phyloP scores from a whole-genome alignment of 2,888 invertebrate genomes.

The Troilus luridus region DNA sequence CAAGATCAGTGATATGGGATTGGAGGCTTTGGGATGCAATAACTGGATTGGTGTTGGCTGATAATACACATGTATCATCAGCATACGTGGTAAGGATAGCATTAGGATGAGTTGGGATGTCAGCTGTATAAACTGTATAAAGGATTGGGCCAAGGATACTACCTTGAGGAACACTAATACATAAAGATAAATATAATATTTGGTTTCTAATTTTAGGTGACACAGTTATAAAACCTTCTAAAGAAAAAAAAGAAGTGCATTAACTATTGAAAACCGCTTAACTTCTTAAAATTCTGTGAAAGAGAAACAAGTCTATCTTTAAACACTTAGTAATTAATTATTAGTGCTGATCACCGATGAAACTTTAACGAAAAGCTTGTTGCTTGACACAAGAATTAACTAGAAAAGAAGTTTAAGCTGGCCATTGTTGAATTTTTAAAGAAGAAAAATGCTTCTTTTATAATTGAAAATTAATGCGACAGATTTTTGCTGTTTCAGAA shows the following conservation, averaged over 20 bases:
- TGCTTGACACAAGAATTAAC: not conserved
- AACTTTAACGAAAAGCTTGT: slow-evolving; percentile 20
- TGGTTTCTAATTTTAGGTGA: not conserved
- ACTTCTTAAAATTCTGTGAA: not conserved
- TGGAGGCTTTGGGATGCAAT: no score
- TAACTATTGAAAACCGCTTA: not conserved
- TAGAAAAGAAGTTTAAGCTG: not conserved
- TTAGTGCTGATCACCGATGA: not conserved
- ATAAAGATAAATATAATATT: not conserved
- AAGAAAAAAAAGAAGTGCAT: not conserved
- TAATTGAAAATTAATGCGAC: not conserved
- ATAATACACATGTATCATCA: no score
- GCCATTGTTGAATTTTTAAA: not conserved
- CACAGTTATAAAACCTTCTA: not conserved
- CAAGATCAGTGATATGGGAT: no score
- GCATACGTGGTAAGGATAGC: no score
- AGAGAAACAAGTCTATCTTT: not conserved
- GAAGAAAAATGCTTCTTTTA: not conserved
- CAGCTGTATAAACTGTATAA: no score
- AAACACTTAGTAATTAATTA: not conserved
- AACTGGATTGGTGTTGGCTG: no score
- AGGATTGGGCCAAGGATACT: no score
- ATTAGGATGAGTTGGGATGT: no score
- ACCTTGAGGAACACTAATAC: no score
- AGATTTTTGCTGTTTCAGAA: not conserved